phyloP scores from a whole-genome alignment of 2,797 vertebrate species.

The Sebastiscus albofasciatus region DNA sequence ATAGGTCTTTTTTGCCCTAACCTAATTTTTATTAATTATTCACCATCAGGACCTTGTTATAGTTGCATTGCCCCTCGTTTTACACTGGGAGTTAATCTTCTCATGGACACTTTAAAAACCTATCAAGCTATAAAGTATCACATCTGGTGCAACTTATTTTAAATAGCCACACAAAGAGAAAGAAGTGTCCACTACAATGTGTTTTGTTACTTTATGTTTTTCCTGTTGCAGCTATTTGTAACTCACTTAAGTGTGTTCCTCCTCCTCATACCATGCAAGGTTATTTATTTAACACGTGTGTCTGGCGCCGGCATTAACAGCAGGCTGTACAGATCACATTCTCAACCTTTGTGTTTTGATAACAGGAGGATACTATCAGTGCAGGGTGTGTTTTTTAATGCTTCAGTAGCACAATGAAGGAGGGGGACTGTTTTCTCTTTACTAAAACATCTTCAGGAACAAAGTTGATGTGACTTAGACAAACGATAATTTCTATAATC shows the following conservation, averaged over 20 bases:
- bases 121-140: not conserved
- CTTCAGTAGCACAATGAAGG: not conserved
- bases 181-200: not conserved
- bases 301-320: constrained; percentile 39
- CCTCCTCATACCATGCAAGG: constrained; percentile 12
- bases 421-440: not conserved
- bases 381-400: not conserved
- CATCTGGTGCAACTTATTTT: not conserved
- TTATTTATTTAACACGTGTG: constrained; percentile 63
- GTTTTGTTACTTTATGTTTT: not conserved
- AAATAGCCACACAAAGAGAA: not conserved
- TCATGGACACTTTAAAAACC: not conserved
- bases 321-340: constrained; percentile 35
- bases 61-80: not conserved
- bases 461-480: not conserved
- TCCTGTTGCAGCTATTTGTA: constrained; percentile 1
- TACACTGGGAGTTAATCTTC: not conserved
- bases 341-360: constrained; percentile 49
- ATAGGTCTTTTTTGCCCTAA: not conserved
- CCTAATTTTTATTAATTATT: not conserved
- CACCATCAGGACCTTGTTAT: not conserved
- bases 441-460: not conserved
- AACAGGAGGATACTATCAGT: constrained; percentile 7
- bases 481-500: not conserved
- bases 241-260: not conserved